Base-by-base conservation (phyloP, 2,113 vertebrate genomes). In the Perca fluviatilis region DNA sequence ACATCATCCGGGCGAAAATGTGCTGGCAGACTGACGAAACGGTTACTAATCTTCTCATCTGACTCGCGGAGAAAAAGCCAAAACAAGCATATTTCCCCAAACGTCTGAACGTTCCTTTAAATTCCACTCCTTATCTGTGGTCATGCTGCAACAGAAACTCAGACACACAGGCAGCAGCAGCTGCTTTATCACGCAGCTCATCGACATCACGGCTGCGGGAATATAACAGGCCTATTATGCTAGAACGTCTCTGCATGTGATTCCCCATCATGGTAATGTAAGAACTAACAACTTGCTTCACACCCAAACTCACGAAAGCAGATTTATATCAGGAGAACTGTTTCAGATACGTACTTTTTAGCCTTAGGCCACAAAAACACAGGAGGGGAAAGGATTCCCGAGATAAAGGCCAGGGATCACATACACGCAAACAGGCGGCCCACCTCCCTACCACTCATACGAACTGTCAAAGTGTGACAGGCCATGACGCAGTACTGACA, bases 161-260 rank as follows among this genome's bases (percentile, higher is more conserved):
- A 68, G 73, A 85, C 79, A 54, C 65, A 69, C 18, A 43, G 78
- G 73, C 54, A 85, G 74, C 74, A 63, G 84, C 74, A 68, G 84
- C 79, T 77, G 68, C 68, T 72, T 73, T 77, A 81, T 86, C 83
- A 30, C 4, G 2, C 18, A 27, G 47, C 72, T 75, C 65, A 53
- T 76, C 58, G 53, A 12, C 66, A 76, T 50, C 77, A 63, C 27
- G 77, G 46, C 11, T 66, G 53, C 10, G 47, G 58, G 73, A 70
- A 33, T 25, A 71, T 33, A 85, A 85, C 46, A 30, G 53, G 46
- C 25, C 46, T 4, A 46, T 65, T 61, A 36, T 60, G 15, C 40
- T 57, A 8, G 27, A 5, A 9, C 40, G 47, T 7, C 58, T 71
- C 71, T 60, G 33, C 61, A 49, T 63, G 64, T 50, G 23, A 79